These are phyloP conservation scores for Anorthoa munda DNA, from an alignment of 2,888 invertebrate genomes.

Conservation along the genomic window DNA sequence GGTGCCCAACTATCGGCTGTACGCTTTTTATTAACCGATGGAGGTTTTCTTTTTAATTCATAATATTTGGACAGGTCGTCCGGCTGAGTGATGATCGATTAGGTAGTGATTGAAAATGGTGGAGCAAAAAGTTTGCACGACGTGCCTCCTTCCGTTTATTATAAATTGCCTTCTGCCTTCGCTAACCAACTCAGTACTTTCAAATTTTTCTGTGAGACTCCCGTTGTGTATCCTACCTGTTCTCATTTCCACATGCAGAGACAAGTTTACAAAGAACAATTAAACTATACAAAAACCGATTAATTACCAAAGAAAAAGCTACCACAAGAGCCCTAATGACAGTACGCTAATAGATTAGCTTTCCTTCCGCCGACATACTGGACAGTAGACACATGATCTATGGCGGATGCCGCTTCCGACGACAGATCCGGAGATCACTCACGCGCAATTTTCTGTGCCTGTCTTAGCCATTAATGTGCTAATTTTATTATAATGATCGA, in stretches of 20 bases:
- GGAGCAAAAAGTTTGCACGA: conserved; percentile 27
- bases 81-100: conserved; percentile 31
- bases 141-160: not conserved
- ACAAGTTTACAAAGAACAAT: conserved; percentile 6
- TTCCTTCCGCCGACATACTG: conserved; percentile 71
- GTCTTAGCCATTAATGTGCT: conserved; percentile 43
- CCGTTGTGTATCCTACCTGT: not conserved
- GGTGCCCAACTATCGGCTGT: conserved; percentile 54
- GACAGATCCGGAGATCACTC: conserved; percentile 42
- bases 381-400: conserved; percentile 55
- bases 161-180: too few relatives aligned
- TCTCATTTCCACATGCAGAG: not conserved
- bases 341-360: conserved; percentile 72
- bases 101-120: conserved; percentile 36
- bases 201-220: too few relatives aligned
- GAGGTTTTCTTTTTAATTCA: conserved; percentile 50
- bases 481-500: conserved; percentile 59
- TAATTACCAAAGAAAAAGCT: conserved; percentile 54
- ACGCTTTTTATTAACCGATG: conserved; percentile 49
- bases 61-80: conserved; percentile 50
- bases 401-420: conserved; percentile 57
- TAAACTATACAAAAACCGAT: conserved; percentile 8
- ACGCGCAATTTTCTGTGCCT: conserved; percentile 39
- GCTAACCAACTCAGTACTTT: too few relatives aligned
- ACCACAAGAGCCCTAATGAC: conserved; percentile 61